Percentiles rank a stretch among this genome's conserved stretches.
phyloP scores from a whole-genome alignment of 2,113 vertebrate species.

The Neotoma lepida region DNA sequence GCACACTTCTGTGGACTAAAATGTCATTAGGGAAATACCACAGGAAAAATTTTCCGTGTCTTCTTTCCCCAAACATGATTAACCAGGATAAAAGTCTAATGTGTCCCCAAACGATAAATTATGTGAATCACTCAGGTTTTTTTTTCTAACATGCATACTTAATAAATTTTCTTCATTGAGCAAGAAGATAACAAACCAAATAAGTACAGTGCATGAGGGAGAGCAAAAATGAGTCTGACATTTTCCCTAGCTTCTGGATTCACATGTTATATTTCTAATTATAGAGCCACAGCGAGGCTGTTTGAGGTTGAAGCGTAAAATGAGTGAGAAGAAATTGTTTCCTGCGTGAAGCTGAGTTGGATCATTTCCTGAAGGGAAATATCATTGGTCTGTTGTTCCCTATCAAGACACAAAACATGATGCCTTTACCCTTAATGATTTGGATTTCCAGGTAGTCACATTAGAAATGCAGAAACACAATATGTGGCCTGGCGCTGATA shows the following conservation, averaged over 20 bases:
- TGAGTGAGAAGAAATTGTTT: conserved; percentile 60
- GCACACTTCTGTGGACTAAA: neutral
- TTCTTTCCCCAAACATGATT: conserved; percentile 37
- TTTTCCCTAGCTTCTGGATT: conserved; percentile 55
- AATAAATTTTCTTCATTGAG: conserved; percentile 52
- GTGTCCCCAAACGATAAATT: conserved; percentile 12
- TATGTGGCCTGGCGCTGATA: neutral
- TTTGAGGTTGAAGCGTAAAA: conserved; percentile 57
- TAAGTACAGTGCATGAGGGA: conserved; percentile 40
- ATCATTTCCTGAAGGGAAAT: conserved; percentile 49
- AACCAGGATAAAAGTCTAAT: conserved; percentile 50
- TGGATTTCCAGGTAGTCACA: conserved; percentile 59
- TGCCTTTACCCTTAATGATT: conserved; percentile 58
- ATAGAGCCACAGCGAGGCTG: neutral
- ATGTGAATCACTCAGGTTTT: conserved; percentile 4
- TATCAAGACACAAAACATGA: conserved; percentile 28
- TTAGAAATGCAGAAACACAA: conserved; percentile 60
- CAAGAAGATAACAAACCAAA: conserved; percentile 60
- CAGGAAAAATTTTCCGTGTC: neutral
- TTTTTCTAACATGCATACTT: conserved; percentile 30
- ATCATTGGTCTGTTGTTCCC: neutral
- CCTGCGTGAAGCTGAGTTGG: conserved; percentile 1
- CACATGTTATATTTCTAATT: conserved; percentile 68
- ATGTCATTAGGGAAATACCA: neutral
- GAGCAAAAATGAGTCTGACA: neutral